Conservation (phyloP, 2,888 invertebrate genomes). For the Hoplodrina ambigua region DNA sequence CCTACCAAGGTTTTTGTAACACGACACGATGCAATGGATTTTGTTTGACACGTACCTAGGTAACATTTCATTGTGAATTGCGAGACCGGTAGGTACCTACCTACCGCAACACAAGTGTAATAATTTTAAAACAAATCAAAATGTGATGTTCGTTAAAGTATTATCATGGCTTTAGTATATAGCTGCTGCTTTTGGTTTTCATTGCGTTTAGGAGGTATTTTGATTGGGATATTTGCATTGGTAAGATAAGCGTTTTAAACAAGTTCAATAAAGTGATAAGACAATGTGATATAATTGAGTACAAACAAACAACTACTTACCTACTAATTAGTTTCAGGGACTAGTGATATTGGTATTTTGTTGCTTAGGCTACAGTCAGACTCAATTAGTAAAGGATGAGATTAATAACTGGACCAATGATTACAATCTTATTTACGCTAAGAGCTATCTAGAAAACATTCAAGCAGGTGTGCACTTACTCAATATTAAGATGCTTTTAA, state of each 20-base stretch:
- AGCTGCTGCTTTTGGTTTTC: slow-evolving; percentile 89
- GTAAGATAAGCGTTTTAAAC: slow-evolving; percentile 67
- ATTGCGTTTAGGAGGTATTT: slow-evolving; percentile 83
- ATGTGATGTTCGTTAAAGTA: slow-evolving; percentile 16
- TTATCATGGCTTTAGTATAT: slow-evolving; percentile 82
- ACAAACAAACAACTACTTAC: background rate
- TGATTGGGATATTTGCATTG: slow-evolving; percentile 81
- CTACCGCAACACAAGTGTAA: background rate
- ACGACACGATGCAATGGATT: slow-evolving; percentile 20
- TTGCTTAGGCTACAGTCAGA: slow-evolving; percentile 71
- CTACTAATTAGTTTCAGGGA: slow-evolving; percentile 77
- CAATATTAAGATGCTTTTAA: background rate
- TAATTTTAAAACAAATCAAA: slow-evolving; percentile 3
- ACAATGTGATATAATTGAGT: background rate
- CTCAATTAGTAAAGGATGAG: slow-evolving; percentile 69
- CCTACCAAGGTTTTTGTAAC: background rate
- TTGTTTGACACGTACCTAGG: slow-evolving; percentile 26
- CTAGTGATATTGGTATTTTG: slow-evolving; percentile 67
- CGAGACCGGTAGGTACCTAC: slow-evolving; percentile 9
- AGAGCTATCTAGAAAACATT: slow-evolving; percentile 73
- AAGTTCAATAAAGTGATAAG: background rate
- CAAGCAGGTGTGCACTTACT: slow-evolving; percentile 71
- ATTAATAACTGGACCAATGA: slow-evolving; percentile 71
- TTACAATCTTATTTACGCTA: slow-evolving; percentile 77
- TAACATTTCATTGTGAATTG: slow-evolving; percentile 31